These are phyloP conservation scores for Hydrolagus affinis DNA, from an alignment of 2,113 vertebrate genomes.

Conservation along the genomic window DNA sequence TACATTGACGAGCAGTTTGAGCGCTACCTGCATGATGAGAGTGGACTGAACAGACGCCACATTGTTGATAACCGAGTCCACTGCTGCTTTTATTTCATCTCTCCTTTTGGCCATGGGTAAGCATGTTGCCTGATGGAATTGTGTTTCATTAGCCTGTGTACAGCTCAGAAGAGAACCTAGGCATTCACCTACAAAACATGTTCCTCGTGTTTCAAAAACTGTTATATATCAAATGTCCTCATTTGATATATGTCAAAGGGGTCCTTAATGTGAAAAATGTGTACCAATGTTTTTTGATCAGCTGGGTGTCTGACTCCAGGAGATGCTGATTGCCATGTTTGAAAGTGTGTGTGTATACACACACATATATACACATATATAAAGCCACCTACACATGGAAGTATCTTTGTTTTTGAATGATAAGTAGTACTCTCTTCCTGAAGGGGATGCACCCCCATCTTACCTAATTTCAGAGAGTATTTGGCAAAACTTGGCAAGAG, in stretches of 20 bases:
- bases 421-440: too few relatives aligned
- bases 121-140: conserved; percentile 36
- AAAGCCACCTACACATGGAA: too few relatives aligned
- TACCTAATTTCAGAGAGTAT: too few relatives aligned
- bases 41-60: conserved; percentile 86
- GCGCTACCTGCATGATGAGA: conserved; percentile 93
- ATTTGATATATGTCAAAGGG: not conserved
- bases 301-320: too few relatives aligned
- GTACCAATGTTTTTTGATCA: not conserved
- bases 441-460: too few relatives aligned
- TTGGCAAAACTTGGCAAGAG: too few relatives aligned
- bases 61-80: conserved; percentile 94
- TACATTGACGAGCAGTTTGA: conserved; percentile 98
- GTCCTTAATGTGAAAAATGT: not conserved
- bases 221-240: not conserved
- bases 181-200: not conserved
- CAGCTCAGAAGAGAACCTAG: not conserved
- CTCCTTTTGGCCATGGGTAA: conserved; percentile 91
- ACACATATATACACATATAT: too few relatives aligned
- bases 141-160: not conserved
- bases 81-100: conserved; percentile 98
- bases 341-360: too few relatives aligned
- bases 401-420: too few relatives aligned
- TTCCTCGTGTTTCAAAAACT: not conserved
- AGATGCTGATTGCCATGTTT: too few relatives aligned